phyloP scores from a whole-genome alignment of 2,113 vertebrate species.

The Caracal caracal region DNA sequence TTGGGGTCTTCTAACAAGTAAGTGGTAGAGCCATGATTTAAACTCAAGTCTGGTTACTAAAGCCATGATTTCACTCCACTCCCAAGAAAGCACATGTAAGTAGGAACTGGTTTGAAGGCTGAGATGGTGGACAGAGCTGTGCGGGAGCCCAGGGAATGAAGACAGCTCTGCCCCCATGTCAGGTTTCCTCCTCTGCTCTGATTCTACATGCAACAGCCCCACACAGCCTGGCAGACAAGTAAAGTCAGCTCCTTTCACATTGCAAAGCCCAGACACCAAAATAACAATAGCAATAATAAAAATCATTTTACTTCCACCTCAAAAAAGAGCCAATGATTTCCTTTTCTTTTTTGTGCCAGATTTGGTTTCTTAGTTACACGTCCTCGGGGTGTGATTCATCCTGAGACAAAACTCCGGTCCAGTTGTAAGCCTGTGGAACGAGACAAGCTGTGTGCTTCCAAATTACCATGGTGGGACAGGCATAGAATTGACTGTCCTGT shows the following conservation, averaged over 20 bases:
- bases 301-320: neutral
- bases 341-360: neutral
- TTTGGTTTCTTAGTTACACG: neutral
- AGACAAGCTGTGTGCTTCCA: no score
- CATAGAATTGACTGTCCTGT: no score
- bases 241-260: neutral
- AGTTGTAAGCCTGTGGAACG: no score
- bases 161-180: neutral
- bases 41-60: neutral
- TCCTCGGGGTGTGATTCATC: neutral
- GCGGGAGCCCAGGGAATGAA: neutral
- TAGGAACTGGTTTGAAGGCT: neutral
- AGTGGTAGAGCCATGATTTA: neutral
- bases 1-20: neutral
- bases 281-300: neutral
- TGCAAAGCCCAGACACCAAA: neutral
- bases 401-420: no score
- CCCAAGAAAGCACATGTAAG: neutral
- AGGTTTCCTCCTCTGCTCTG: no score
- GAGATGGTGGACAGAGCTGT: neutral
- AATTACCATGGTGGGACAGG: no score
- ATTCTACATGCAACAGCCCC: neutral
- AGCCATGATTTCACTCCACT: neutral
- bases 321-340: neutral
- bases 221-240: neutral